A percentile compares a stretch with the other conserved stretches of the same genome.
phyloP scores from a whole-genome alignment of 2,113 vertebrate genomes.

The Sporophila hypoxantha region DNA sequence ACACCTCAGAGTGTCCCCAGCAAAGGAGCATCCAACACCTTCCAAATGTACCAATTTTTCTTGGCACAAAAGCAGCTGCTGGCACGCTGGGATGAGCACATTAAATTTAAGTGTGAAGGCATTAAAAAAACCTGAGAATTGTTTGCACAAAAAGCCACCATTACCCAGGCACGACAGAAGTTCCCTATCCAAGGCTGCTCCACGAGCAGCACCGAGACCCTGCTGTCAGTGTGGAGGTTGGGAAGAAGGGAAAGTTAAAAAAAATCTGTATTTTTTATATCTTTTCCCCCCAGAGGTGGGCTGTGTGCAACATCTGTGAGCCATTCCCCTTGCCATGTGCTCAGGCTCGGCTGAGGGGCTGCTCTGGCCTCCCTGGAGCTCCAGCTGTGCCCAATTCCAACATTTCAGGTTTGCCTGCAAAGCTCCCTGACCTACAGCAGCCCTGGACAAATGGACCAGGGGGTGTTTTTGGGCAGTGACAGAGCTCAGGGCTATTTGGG shows the following conservation, averaged over 20 bases:
- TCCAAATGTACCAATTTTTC: neutral
- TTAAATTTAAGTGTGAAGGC: neutral
- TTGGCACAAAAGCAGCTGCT: neutral
- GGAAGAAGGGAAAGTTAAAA: neutral
- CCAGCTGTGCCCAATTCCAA: neutral
- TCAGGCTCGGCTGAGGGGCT: rapidly evolving
- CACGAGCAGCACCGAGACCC: neutral
- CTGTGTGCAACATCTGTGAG: constrained; percentile 28
- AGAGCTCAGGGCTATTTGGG: neutral
- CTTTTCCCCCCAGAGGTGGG: neutral
- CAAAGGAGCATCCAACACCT: neutral
- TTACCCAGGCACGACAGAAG: neutral
- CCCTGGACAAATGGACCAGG: rapidly evolving
- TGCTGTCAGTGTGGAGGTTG: rapidly evolving
- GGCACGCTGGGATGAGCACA: neutral
- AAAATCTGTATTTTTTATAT: neutral
- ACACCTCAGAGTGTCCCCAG: neutral
- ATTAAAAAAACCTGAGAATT: neutral
- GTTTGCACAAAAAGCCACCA: neutral
- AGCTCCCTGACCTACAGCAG: neutral
- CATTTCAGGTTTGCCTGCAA: neutral
- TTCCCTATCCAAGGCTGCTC: neutral
- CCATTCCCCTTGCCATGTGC: neutral
- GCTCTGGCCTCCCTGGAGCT: neutral
- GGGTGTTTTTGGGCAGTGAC: neutral